Conservation (phyloP, 2,113 vertebrate species). For the Plotosus lineatus region DNA sequence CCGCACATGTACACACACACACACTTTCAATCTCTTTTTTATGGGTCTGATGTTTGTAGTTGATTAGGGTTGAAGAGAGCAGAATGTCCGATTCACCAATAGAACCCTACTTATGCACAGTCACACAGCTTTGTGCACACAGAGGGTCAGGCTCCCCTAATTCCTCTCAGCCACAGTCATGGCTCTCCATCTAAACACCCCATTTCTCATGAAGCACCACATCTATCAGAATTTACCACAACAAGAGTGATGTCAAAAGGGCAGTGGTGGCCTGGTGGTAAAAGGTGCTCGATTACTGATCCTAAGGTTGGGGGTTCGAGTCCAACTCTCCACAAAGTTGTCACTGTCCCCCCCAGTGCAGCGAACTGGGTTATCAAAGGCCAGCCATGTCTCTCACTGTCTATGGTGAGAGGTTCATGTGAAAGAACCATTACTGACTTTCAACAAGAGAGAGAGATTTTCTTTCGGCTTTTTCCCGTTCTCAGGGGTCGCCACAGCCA, state of each 20-base stretch:
- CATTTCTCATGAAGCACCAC: constrained; percentile 64
- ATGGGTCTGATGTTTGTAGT: constrained; percentile 4
- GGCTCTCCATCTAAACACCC: constrained; percentile 60
- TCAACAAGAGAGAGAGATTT: no score
- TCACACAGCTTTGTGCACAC: constrained; percentile 63
- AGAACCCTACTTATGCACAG: constrained; percentile 71
- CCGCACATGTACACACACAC: background rate
- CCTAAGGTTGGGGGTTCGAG: no score
- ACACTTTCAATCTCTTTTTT: background rate
- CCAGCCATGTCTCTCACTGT: no score
- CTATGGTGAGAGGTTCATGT: no score
- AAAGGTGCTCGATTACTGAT: no score
- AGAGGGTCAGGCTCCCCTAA: constrained; percentile 64
- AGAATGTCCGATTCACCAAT: constrained; percentile 69
- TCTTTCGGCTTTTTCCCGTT: no score
- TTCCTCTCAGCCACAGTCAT: constrained; percentile 58
- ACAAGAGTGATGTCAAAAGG: background rate
- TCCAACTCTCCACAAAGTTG: no score
- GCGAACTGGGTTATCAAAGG: no score
- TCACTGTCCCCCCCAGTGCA: no score
- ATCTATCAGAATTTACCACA: constrained; percentile 37
- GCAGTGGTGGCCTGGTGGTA: no score
- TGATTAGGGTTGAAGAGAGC: constrained; percentile 52
- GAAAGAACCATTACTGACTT: no score
- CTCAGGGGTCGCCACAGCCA: no score